Percentiles rank a stretch among this genome's conserved stretches.
phyloP scores from a whole-genome alignment of 2,797 vertebrate genomes.

The Capromys pilorides region DNA sequence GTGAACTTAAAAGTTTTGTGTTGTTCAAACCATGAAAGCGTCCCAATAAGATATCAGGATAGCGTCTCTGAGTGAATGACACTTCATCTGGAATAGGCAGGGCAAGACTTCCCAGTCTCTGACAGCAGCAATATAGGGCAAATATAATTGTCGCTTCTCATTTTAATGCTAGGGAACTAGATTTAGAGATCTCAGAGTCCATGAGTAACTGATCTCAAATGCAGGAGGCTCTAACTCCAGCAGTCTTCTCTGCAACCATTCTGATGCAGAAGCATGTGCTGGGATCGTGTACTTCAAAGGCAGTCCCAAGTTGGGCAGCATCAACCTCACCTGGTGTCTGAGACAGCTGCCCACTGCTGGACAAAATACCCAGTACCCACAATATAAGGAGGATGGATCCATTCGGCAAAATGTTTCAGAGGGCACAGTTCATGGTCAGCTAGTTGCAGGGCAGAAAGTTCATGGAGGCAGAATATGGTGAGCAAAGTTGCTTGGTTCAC shows the following conservation, averaged over 20 bases:
- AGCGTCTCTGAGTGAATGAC: background rate
- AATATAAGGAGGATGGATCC: background rate
- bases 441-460: background rate
- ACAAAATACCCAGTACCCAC: background rate
- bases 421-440: background rate
- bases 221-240: too few relatives aligned
- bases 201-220: background rate
- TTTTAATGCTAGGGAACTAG: background rate
- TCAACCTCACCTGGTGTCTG: background rate
- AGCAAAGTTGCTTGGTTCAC: background rate
- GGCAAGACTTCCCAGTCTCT: background rate
- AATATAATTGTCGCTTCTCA: too few relatives aligned
- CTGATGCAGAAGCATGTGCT: background rate
- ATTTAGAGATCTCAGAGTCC: background rate
- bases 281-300: background rate
- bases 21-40: background rate
- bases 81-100: background rate
- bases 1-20: background rate
- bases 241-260: background rate
- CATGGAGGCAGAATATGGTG: background rate
- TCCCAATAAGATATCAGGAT: too few relatives aligned
- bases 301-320: background rate
- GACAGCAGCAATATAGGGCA: background rate
- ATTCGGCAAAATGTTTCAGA: background rate
- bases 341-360: background rate